phyloP scores from a whole-genome alignment of 2,888 invertebrate genomes.

The Melanchra persicariae region DNA sequence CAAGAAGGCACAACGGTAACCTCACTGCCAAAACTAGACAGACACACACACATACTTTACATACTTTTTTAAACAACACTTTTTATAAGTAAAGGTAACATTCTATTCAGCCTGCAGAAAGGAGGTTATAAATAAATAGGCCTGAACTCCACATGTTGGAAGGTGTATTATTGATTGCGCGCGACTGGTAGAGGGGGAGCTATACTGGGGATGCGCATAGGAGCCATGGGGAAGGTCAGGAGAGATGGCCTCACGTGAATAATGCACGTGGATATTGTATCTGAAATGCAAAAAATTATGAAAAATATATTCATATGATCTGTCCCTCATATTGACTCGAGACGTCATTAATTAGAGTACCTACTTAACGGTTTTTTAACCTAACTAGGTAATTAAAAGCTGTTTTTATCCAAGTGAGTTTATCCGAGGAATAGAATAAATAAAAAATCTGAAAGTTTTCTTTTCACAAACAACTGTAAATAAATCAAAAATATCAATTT shows the following conservation, averaged over 20 bases:
- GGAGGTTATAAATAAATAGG: conserved; percentile 69
- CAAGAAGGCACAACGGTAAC: conserved; percentile 11
- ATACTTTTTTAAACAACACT: conserved; percentile 1
- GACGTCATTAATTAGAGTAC: too few relatives aligned
- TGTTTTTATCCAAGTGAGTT: neutral
- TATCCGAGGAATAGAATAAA: neutral
- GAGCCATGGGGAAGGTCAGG: conserved; percentile 83
- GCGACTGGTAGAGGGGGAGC: conserved; percentile 70
- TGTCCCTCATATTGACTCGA: too few relatives aligned
- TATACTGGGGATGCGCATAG: conserved; percentile 77
- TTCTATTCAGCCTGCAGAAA: conserved; percentile 29
- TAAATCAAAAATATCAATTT: too few relatives aligned
- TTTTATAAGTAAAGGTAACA: conserved; percentile 10
- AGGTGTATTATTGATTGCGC: conserved; percentile 82
- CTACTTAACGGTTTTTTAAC: neutral
- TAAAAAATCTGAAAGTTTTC: neutral
- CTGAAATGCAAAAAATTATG: neutral
- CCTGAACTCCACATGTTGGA: conserved; percentile 70
- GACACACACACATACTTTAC: neutral
- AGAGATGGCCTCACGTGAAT: conserved; percentile 59
- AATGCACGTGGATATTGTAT: conserved; percentile 56
- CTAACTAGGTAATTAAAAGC: neutral
- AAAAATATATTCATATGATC: too few relatives aligned
- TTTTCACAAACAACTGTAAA: too few relatives aligned
- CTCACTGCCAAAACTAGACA: neutral